These are phyloP conservation scores for Latheticus oryzae DNA, from an alignment of 2,888 invertebrate genomes.

Conservation along the genomic window DNA sequence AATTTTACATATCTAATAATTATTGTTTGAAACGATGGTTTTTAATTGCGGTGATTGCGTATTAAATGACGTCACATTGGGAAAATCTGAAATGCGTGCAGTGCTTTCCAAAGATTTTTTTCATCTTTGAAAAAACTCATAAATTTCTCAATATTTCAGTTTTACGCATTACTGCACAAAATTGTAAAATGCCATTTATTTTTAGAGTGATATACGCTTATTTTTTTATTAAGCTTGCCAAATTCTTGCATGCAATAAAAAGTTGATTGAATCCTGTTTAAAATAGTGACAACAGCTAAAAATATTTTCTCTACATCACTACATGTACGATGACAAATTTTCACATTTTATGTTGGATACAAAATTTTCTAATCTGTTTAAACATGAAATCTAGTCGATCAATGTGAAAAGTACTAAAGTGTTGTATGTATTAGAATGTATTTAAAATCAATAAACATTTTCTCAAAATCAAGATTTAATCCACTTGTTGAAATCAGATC, in stretches of 20 bases:
- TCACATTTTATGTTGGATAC: no score
- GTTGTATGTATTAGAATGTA: no score
- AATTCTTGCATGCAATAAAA: slow-evolving; percentile 23
- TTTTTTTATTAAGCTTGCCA: slow-evolving; percentile 12
- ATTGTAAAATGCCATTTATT: slow-evolving; percentile 21
- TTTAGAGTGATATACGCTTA: slow-evolving; percentile 19
- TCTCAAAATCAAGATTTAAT: no score
- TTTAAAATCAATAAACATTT: no score
- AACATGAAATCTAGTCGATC: no score
- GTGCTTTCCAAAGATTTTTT: slow-evolving; percentile 10
- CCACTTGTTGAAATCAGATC: no score
- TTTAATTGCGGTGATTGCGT: no score
- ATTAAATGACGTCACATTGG: slow-evolving; percentile 23
- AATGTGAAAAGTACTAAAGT: no score
- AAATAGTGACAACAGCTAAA: slow-evolving; percentile 1
- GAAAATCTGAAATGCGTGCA: slow-evolving; percentile 1
- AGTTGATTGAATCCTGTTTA: slow-evolving; percentile 13
- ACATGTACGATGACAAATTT: no score
- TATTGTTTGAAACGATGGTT: slow-evolving; percentile 25
- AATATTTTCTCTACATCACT: no score
- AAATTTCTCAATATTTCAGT: neutral
- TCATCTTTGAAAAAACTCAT: slow-evolving; percentile 3
- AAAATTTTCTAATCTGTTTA: no score
- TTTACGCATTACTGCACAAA: slow-evolving; percentile 8
- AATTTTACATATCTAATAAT: slow-evolving; percentile 24